phyloP scores from a whole-genome alignment of 2,888 invertebrate species.

The Serripes groenlandicus region DNA sequence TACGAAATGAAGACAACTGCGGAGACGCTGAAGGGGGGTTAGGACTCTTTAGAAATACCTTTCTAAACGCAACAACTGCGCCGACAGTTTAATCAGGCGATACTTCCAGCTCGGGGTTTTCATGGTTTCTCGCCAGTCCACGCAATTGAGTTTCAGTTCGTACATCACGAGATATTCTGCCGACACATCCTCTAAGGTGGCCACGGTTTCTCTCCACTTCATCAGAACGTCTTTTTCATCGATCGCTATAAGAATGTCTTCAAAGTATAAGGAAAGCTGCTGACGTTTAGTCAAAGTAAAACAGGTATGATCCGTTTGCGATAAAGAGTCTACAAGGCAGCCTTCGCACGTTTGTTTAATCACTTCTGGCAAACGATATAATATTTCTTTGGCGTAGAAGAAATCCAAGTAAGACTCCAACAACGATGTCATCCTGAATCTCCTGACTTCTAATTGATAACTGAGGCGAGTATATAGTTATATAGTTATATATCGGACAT shows the following conservation, averaged over 20 bases:
- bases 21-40: too few species aligned
- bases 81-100: background rate
- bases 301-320: constrained; percentile 35
- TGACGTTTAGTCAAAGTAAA: background rate
- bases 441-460: too few species aligned
- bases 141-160: constrained; percentile 24
- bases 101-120: constrained; percentile 25
- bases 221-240: constrained; percentile 15
- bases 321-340: constrained; percentile 5
- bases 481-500: too few species aligned
- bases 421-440: too few species aligned
- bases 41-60: constrained; percentile 3
- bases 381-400: constrained; percentile 17
- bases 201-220: constrained; percentile 20
- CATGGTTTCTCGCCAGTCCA: constrained; percentile 25
- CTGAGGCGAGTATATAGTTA: too few species aligned
- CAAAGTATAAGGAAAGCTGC: constrained; percentile 19
- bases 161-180: too few species aligned
- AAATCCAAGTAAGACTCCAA: constrained; percentile 44
- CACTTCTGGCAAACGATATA: constrained; percentile 9
- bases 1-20: background rate
- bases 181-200: too few species aligned
- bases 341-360: constrained; percentile 10
- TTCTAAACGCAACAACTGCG: constrained; percentile 2
- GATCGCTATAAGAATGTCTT: constrained; percentile 6